Percentiles rank a stretch among this genome's conserved stretches.
phyloP scores from a whole-genome alignment of 2,888 invertebrate species.

The Drosophila helvetica region DNA sequence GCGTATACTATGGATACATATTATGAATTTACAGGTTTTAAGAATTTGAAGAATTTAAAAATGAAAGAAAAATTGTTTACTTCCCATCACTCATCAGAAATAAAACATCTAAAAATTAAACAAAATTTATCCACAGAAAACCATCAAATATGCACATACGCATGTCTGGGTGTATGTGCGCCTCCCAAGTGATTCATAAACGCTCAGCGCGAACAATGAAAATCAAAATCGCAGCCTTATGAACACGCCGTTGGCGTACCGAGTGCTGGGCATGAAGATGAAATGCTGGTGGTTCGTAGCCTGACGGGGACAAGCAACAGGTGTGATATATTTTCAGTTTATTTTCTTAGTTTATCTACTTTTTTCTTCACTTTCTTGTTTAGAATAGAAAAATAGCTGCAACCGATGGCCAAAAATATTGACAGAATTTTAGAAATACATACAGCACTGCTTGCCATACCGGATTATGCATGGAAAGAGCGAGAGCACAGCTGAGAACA shows the following conservation, averaged over 20 bases:
- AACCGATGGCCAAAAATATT: neutral
- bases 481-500: neutral
- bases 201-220: no score
- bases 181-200: neutral
- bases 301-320: neutral
- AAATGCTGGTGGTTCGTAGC: neutral
- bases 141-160: no score
- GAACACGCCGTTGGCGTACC: no score
- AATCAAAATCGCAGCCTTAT: no score
- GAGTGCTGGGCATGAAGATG: neutral
- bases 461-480: neutral
- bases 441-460: neutral
- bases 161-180: neutral
- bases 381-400: neutral
- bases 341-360: neutral
- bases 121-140: neutral
- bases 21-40: neutral
- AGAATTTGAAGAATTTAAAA: no score
- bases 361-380: neutral
- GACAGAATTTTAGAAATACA: neutral
- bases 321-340: neutral
- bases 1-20: no score
- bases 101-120: neutral
- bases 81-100: no score
- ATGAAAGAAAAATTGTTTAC: no score